These are phyloP conservation scores for Echiichthys vipera DNA, from an alignment of 2,797 vertebrate species.

Conservation along the genomic window DNA sequence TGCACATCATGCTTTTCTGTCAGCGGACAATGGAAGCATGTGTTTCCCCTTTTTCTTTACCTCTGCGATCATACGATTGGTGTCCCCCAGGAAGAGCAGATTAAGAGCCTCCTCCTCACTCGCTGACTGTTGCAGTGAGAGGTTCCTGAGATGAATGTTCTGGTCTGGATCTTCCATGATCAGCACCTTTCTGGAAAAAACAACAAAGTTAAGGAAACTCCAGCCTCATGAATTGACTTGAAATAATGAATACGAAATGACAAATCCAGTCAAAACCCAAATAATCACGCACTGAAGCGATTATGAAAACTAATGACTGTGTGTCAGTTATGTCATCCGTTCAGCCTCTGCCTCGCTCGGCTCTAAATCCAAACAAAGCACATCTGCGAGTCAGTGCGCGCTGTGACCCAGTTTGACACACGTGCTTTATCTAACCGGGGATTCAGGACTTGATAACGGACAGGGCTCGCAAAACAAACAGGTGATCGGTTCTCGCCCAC, in stretches of 20 bases:
- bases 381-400: constrained; percentile 54
- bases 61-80: constrained; percentile 98
- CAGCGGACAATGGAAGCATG: background rate
- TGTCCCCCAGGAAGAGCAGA: constrained; percentile 96
- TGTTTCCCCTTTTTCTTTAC: constrained; percentile 77
- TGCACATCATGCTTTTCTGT: background rate
- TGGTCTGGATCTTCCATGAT: constrained; percentile 95
- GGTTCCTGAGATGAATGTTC: constrained; percentile 96
- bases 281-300: constrained; percentile 40
- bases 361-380: constrained; percentile 62
- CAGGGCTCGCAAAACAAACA: constrained; percentile 65
- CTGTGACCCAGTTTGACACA: constrained; percentile 36
- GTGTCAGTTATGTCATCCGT: constrained; percentile 46
- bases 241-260: constrained; percentile 1
- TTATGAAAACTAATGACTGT: constrained; percentile 45
- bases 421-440: constrained; percentile 47
- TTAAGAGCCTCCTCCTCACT: constrained; percentile 96
- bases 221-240: background rate
- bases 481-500: constrained; percentile 56
- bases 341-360: constrained; percentile 22
- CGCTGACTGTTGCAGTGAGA: constrained; percentile 91
- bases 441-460: constrained; percentile 66
- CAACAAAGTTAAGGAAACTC: background rate
- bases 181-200: constrained; percentile 88
- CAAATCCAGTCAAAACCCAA: constrained; percentile 20